Base-by-base conservation (phyloP, 1,140 invertebrate species). In the Wasmannia auropunctata region DNA sequence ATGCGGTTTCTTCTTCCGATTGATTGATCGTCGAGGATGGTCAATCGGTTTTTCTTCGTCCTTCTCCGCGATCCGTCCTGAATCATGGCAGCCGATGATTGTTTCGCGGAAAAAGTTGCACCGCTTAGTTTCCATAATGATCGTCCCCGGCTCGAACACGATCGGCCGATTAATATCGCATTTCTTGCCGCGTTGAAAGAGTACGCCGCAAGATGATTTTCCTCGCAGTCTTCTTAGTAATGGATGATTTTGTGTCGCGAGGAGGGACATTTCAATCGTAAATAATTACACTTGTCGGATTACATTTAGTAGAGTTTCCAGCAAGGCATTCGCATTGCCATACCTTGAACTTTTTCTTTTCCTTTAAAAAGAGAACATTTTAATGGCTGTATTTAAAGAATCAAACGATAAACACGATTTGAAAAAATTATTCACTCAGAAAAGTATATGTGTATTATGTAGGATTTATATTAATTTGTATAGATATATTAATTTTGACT, bases 1-100 rank as follows among this genome's bases (percentile, higher is more conserved):
- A 76, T 79, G 72, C 40, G 56, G 49, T 85, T 77, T 85, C 83
- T 63, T 70, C 58, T 69, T 86, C 70, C 74, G 77, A 86, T 88
- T 86, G 79, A 91, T 90, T 87, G 89, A 90, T 87, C 49, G 88
- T 67, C 83, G 74, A 87, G 37, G 88, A 76, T 77, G 69, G 40
- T 60, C 49, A n/a, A 74, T 77, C 76, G 77, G 70, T 88, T 89
- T 89, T 83, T 83, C 63, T 58, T 77, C 31, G 67, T 86, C 80
- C 72, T 86, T 81, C 83, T 85, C 85, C 72, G n/a, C 76, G 88
- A 88, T 86, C 72, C 86, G 43, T 85, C 56, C 51, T 83, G 79
- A 70, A 83, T 83, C 79, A 60, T 72, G 79, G 67, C 79, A 72
- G 72, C 34, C 25, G 79, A 83, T 83, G 79, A 83, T 83, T 83